Evolutionary conservation across 2,797 vertebrate genomes (phyloP).

Genomic region (Cottoperca gobio): DNA sequence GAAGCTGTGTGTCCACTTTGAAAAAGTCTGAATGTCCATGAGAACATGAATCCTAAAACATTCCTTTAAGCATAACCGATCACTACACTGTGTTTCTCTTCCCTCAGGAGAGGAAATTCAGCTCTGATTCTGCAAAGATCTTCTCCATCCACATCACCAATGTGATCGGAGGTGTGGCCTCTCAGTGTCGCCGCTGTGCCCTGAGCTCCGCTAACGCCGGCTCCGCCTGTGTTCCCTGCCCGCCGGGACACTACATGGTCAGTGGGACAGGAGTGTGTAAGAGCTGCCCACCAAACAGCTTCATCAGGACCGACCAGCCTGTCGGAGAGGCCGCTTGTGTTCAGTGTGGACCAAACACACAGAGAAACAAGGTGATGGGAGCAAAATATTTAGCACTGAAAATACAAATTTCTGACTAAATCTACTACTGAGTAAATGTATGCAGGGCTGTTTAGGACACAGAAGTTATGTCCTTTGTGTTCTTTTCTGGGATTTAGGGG

Average conservation of each 20-base stretch:
- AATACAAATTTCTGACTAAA: background rate
- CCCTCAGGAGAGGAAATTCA: constrained; percentile 88
- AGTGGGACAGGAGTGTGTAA: constrained; percentile 83
- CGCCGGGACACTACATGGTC: constrained; percentile 88
- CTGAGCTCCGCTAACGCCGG: constrained; percentile 67
- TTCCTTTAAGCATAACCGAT: background rate
- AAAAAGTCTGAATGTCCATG: background rate
- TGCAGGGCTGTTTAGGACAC: background rate
- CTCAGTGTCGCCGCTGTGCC: constrained; percentile 90
- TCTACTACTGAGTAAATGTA: background rate
- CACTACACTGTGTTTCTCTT: background rate
- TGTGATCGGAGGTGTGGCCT: constrained; percentile 90
- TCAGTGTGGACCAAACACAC: constrained; percentile 91
- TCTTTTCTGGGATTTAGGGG: background rate
- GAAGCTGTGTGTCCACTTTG: constrained; percentile 12
- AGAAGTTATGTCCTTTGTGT: background rate
- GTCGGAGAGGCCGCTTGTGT: constrained; percentile 86
- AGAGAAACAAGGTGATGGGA: constrained; percentile 87
- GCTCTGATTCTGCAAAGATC: constrained; percentile 90
- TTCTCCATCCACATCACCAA: constrained; percentile 94
- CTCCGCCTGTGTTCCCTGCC: constrained; percentile 91
- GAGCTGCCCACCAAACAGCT: constrained; percentile 86
- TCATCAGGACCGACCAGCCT: constrained; percentile 85
- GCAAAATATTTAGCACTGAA: background rate
- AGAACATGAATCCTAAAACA: background rate